These are phyloP conservation scores for Odontophorus gujanensis DNA, from an alignment of 2,113 vertebrate genomes.

Conservation along the genomic window DNA sequence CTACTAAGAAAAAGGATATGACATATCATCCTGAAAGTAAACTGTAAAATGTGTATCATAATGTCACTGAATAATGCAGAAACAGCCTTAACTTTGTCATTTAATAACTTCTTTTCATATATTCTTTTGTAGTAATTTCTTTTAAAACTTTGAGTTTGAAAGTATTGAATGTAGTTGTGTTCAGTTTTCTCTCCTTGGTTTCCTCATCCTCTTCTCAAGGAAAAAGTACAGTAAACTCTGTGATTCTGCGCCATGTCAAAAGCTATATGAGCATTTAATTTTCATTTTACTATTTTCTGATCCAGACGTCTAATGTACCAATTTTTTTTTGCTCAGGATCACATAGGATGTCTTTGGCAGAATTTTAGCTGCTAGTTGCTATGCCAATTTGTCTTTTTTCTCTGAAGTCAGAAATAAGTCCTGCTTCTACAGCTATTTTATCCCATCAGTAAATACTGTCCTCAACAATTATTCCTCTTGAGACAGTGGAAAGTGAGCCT, in stretches of 20 bases:
- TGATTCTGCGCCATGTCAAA: background rate
- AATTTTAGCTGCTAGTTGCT: background rate
- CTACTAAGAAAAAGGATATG: background rate
- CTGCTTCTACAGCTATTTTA: background rate
- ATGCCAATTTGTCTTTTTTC: background rate
- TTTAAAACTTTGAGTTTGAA: background rate
- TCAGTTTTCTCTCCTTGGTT: background rate
- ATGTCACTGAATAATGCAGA: background rate
- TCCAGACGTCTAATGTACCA: background rate
- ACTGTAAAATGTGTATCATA: background rate
- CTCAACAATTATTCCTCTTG: background rate
- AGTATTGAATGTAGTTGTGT: background rate
- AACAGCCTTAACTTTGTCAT: background rate
- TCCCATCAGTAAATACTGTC: background rate
- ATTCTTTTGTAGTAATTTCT: background rate
- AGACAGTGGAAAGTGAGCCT: background rate
- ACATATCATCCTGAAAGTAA: background rate
- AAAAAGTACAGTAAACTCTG: background rate
- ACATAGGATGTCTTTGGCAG: background rate
- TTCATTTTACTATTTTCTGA: background rate
- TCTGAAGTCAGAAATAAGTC: background rate
- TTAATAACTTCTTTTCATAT: background rate
- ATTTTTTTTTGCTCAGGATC: background rate
- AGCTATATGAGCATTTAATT: background rate
- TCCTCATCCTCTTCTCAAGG: background rate